Conservation (phyloP, 2,797 vertebrate species). For the Odontamblyopus rebecca region DNA sequence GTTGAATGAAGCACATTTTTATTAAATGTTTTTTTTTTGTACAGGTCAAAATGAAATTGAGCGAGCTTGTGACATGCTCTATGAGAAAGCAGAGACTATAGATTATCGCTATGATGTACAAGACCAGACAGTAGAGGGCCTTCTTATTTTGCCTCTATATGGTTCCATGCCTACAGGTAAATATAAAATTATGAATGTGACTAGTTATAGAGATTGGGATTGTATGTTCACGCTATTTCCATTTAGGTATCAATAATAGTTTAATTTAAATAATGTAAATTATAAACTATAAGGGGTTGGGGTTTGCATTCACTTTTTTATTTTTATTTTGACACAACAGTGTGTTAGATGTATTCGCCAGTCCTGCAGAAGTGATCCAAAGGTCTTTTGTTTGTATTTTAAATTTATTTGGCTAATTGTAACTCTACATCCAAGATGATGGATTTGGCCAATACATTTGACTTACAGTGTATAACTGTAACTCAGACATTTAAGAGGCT, state of each 20-base stretch:
- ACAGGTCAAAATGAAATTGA: slow-evolving; percentile 95
- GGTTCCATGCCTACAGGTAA: slow-evolving; percentile 97
- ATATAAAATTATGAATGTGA: neutral
- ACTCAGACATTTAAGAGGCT: neutral
- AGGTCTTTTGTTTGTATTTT: no score
- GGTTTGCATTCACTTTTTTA: neutral
- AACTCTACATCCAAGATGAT: no score
- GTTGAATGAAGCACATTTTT: neutral
- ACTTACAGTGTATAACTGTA: neutral
- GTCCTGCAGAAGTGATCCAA: no score
- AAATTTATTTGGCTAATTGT: no score
- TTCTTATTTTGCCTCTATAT: slow-evolving; percentile 94
- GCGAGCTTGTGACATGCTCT: slow-evolving; percentile 89
- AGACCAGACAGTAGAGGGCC: slow-evolving; percentile 86
- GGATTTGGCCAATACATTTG: neutral
- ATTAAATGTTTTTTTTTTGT: slow-evolving; percentile 18
- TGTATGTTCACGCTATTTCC: neutral
- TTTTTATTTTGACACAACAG: no score
- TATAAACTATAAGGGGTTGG: neutral
- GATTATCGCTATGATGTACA: slow-evolving; percentile 92
- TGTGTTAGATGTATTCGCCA: no score
- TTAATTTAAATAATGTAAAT: no score
- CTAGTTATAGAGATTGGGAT: neutral
- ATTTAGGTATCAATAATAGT: no score
- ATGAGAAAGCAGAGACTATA: slow-evolving; percentile 88